phyloP scores from a whole-genome alignment of 2,797 vertebrate species.

The Craterocephalus amniculus region DNA sequence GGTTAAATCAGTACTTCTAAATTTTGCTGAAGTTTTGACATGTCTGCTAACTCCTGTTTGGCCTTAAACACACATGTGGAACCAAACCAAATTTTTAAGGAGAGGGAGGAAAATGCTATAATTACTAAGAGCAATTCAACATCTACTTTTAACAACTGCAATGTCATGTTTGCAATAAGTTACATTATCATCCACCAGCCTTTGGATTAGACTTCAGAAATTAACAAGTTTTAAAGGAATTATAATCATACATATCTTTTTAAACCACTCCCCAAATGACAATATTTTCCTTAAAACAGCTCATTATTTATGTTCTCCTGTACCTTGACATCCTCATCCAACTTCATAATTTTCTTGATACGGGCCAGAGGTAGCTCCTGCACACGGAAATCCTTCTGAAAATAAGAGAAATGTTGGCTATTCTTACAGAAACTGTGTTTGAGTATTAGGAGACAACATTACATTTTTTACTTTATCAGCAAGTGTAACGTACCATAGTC shows the following conservation, averaged over 20 bases:
- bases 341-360: conserved; percentile 99
- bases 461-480: conserved; percentile 5
- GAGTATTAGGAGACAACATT: not conserved
- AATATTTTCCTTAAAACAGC: not conserved
- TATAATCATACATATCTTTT: not conserved
- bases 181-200: not conserved
- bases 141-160: not conserved
- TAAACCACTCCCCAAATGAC: not conserved
- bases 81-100: too few relatives aligned
- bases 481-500: conserved; percentile 87
- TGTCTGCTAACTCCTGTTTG: not conserved
- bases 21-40: not conserved
- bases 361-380: conserved; percentile 97
- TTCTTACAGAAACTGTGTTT: not conserved
- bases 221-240: not conserved
- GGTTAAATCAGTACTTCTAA: not conserved
- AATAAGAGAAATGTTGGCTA: conserved; percentile 50
- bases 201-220: not conserved
- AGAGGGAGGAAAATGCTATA: too few relatives aligned
- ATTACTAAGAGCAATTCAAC: not conserved
- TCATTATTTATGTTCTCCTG: conserved; percentile 10
- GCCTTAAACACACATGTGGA: not conserved
- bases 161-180: conserved; percentile 2
- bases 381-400: conserved; percentile 98
- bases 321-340: conserved; percentile 99